Evolutionary conservation across 1,140 invertebrate species (phyloP).

Genomic region (Drosophila leontia): DNA sequence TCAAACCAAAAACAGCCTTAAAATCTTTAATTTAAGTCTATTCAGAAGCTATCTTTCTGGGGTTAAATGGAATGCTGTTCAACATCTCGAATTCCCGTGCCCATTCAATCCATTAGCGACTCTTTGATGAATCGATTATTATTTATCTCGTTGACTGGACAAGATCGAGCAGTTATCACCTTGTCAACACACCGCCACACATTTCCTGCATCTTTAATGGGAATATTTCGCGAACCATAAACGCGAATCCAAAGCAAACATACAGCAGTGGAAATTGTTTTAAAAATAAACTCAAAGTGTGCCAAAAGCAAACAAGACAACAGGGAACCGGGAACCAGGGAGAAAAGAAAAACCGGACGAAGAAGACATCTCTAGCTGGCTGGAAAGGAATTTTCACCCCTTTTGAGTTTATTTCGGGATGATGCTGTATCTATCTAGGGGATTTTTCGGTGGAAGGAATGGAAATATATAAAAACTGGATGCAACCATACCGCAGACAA

Average conservation of each 20-base stretch:
- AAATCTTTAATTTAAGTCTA: not conserved
- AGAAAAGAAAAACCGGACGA: conserved; percentile 37
- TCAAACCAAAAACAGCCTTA: too few species aligned
- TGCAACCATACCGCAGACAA: conserved; percentile 24
- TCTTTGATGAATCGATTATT: conserved; percentile 49
- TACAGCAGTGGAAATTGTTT: conserved; percentile 40
- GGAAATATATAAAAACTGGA: conserved; percentile 10
- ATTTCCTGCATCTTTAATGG: conserved; percentile 43
- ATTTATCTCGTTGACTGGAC: conserved; percentile 34
- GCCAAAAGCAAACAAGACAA: conserved; percentile 49
- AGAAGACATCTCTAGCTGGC: conserved; percentile 43
- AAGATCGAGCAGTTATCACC: conserved; percentile 48
- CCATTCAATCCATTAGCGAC: conserved; percentile 45
- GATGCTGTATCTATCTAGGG: conserved; percentile 35
- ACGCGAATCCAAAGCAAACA: conserved; percentile 21
- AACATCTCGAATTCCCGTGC: not conserved
- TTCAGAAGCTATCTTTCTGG: not conserved
- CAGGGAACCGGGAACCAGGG: not conserved
- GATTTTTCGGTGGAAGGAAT: conserved; percentile 33
- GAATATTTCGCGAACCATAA: conserved; percentile 30
- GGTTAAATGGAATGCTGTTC: conserved; percentile 11
- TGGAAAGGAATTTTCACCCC: conserved; percentile 48
- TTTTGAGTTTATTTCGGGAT: conserved; percentile 45
- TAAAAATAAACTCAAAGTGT: conserved; percentile 78
- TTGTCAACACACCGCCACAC: conserved; percentile 30